Base-by-base conservation (phyloP, 2,888 invertebrate genomes). In the Macaria liturata region DNA sequence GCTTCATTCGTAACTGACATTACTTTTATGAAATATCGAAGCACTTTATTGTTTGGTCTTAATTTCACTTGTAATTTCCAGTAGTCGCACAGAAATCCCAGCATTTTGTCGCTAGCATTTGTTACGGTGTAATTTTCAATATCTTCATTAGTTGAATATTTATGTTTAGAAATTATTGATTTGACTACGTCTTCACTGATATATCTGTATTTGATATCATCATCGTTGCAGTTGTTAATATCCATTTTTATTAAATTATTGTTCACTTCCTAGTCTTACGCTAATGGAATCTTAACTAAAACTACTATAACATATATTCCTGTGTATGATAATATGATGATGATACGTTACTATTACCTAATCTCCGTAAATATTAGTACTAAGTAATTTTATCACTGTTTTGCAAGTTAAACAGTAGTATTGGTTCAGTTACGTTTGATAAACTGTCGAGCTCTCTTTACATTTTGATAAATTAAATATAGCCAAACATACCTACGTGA, bases 11-110 rank as follows among this genome's bases (percentile, higher is more conserved):
- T 69, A 64, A 71, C 76, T 0, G 88, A 79, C 44, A 90, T 69
- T 3, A 84, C 78, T 75, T 91, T 91, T 31, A 90, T 74, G 44
- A 91, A 91, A 62, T 86, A 91, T 54, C 65, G 61, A 2, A 84
- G 64, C 0, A 67, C 58, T 66, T 75, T 72, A 52, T 70, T 62
- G 49, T 70, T 64, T 6, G 64, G 66, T 6, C 59, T 43, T 32
- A 74, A 55, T 53, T 67, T 57, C 9, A 91, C 80, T 71, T 79
- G 72, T 0, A 91, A 67, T 75, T 80, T 90, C 81, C 82, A 86
- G 69, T 91, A 89, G 65, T 91, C 91, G n/a, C 83, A 74, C 34
- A 89, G 64, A 63, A 86, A 91, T 20, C 91, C 91, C 56, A 91
- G 68, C 88, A 91, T 88, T 69, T 84, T 86, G 8, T 85, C 81